These are phyloP conservation scores for Lasioglossum oenotherae DNA, from an alignment of 2,888 invertebrate genomes.

Conservation along the genomic window DNA sequence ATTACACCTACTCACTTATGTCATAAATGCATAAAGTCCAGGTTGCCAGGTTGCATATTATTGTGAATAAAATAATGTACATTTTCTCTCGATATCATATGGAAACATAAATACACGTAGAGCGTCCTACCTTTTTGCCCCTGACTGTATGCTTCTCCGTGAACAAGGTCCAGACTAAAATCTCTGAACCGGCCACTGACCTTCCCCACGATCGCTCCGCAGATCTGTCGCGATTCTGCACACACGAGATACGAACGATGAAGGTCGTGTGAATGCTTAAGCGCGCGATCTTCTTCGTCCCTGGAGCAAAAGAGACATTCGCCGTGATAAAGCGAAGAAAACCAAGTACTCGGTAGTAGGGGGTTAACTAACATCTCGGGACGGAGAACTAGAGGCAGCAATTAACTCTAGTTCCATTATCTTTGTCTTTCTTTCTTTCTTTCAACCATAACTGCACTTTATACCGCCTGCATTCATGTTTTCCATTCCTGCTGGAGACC, in stretches of 20 bases:
- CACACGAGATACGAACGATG: slow-evolving; percentile 48
- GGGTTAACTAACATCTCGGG: slow-evolving; percentile 68
- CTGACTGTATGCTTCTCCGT: not conserved
- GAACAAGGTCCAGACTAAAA: slow-evolving; percentile 40
- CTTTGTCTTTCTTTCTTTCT: slow-evolving; percentile 30
- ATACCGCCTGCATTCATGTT: not conserved
- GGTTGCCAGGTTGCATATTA: too few species aligned
- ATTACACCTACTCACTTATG: too few species aligned
- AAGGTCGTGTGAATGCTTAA: slow-evolving; percentile 63
- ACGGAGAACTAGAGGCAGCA: slow-evolving; percentile 65
- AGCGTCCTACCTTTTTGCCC: not conserved
- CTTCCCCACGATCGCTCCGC: slow-evolving; percentile 43
- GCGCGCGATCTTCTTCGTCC: slow-evolving; percentile 50
- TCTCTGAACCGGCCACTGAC: slow-evolving; percentile 54
- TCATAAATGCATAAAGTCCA: too few species aligned
- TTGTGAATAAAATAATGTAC: too few species aligned
- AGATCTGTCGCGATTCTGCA: slow-evolving; percentile 47
- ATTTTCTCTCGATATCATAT: not conserved
- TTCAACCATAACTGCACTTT: slow-evolving; percentile 2
- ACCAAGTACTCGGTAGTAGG: slow-evolving; percentile 27
- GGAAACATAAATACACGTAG: not conserved
- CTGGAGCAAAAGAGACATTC: slow-evolving; percentile 32
- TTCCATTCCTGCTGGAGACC: not conserved
- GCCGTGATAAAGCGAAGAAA: slow-evolving; percentile 41
- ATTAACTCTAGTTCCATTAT: slow-evolving; percentile 62